phyloP scores from a whole-genome alignment of 2,113 vertebrate species.

The Seriola quinqueradiata region DNA sequence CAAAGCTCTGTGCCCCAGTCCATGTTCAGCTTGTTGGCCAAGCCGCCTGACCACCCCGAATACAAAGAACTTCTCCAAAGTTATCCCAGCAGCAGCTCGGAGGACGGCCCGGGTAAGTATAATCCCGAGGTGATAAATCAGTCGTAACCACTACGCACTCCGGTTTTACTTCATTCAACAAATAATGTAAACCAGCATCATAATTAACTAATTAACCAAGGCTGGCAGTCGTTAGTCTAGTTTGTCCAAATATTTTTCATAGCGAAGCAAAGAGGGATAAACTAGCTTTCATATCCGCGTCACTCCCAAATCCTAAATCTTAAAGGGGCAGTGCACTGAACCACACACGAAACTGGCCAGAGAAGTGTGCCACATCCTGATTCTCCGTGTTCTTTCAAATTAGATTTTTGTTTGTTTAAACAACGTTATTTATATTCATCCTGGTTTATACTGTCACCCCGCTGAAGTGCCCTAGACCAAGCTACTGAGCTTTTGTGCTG shows the following conservation, averaged over 20 bases:
- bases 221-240: slow-evolving; percentile 35
- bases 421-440: background rate
- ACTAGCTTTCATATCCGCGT: slow-evolving; percentile 84
- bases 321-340: slow-evolving; percentile 82
- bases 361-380: background rate
- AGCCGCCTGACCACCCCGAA: slow-evolving; percentile 62
- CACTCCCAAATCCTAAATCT: slow-evolving; percentile 88
- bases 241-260: slow-evolving; percentile 76
- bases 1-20: slow-evolving; percentile 88
- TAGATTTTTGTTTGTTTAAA: background rate
- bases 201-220: slow-evolving; percentile 27
- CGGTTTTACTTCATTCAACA: slow-evolving; percentile 16
- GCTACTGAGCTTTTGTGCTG: background rate
- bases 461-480: background rate
- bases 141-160: slow-evolving; percentile 11
- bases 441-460: background rate
- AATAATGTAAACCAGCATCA: slow-evolving; percentile 9
- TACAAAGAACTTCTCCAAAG: slow-evolving; percentile 85
- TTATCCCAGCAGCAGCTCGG: slow-evolving; percentile 72
- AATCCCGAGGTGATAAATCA: slow-evolving; percentile 58
- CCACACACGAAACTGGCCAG: background rate
- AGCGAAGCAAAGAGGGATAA: slow-evolving; percentile 81
- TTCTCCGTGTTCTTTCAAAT: background rate
- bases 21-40: slow-evolving; percentile 78
- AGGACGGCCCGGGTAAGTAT: slow-evolving; percentile 51